These are phyloP conservation scores for Acridotheres tristis DNA, from an alignment of 2,797 vertebrate genomes.

Conservation along the genomic window DNA sequence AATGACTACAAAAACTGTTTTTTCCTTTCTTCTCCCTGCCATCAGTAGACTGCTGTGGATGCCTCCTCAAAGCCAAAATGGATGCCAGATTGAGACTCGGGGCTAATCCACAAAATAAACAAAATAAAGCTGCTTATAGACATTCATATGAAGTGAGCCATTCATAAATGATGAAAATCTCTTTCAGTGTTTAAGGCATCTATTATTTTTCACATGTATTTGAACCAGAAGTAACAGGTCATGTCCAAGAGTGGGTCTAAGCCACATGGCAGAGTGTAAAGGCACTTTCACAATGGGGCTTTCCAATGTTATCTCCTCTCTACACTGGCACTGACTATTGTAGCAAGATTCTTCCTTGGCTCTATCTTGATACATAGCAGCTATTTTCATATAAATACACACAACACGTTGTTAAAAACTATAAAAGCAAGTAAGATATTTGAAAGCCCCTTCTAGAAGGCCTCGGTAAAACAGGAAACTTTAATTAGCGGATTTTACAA, in stretches of 20 bases:
- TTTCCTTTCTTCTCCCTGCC: neutral
- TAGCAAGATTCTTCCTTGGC: neutral
- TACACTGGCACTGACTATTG: neutral
- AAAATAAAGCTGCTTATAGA: constrained; percentile 18
- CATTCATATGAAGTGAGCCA: neutral
- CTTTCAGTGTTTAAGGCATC: neutral
- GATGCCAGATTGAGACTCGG: neutral
- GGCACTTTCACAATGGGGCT: neutral
- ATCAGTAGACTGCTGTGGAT: neutral
- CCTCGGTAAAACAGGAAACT: neutral
- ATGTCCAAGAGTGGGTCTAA: neutral
- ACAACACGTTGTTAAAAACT: neutral
- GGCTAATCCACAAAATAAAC: constrained; percentile 33
- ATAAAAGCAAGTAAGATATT: neutral
- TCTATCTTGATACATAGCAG: neutral
- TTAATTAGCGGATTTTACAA: neutral
- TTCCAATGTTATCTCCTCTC: neutral
- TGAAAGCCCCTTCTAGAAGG: neutral
- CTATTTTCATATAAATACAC: neutral
- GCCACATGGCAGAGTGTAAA: neutral
- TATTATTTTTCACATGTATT: neutral
- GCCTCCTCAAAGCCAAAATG: neutral
- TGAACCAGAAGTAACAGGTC: neutral
- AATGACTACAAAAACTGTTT: neutral
- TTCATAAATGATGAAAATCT: neutral